Base-by-base conservation (phyloP, 2,888 invertebrate genomes). In the Hermaeophaga mercurialis region DNA sequence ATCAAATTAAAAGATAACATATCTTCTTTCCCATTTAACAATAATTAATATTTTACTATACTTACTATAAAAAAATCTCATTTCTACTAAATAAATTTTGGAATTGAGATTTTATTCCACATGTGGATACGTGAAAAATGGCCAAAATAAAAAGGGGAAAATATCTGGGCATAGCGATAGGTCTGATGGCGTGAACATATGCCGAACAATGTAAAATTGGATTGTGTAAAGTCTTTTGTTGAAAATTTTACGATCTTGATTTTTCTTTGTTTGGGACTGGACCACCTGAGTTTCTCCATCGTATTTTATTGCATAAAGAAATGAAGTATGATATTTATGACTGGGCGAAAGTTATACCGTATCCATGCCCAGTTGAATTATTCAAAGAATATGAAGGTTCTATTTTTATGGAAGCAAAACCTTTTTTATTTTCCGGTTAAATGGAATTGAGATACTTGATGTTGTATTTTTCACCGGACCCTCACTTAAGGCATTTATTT, bases 181-280 rank as follows among this genome's bases (percentile, higher is more conserved):
- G 54, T 54, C 38, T 47, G 49, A 49, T 50, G 15, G 50, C 48
- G 52, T 49, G 54, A 47, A 60, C 52, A 52, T 54, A 57, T 60
- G 59, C 50, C 44, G 47, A 44, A 36, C 50, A 54, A 54, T n/a
- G n/a, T 58, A 49, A 50, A 54, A 60, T 60, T 60, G 56, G 56
- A 57, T 60, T 60, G 56, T 57, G 56, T 60, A 39, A 53, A 50
- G 47, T 28, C 47, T 41, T 56, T 59, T 59, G 55, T 56, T 59
- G 56, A 50, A 46, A 56, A 50, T 43, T 54, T 59, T 59, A 59
- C 56, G 56, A 56, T 47, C 54, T 54, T 50, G 56, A 59, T 54
- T 49, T 47, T 56, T 45, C 59, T 56, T 56, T 59, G 56, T 59
- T 59, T 50, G 53, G 31, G 24, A 33, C 43, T 47, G 56, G 47